phyloP scores from a whole-genome alignment of 92 coral and sea anemone genomes.

The Epizoanthus fatuus region DNA sequence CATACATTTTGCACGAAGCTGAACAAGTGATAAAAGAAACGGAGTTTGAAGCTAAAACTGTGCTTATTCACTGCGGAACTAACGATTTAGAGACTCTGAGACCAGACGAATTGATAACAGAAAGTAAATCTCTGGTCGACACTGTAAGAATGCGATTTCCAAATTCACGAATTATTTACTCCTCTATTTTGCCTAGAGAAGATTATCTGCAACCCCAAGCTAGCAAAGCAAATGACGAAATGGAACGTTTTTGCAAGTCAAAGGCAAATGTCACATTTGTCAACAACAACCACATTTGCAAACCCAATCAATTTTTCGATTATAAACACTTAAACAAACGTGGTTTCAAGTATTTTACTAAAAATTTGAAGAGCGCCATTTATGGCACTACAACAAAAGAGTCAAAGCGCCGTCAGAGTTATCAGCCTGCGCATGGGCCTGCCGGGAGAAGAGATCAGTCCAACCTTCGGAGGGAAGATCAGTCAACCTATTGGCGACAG shows the following conservation, averaged over 20 bases:
- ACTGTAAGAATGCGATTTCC: slow-evolving; percentile 24
- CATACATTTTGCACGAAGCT: slow-evolving; percentile 19
- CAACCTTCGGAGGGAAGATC: no score
- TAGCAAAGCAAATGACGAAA: slow-evolving; percentile 16
- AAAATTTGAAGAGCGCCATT: slow-evolving; percentile 49
- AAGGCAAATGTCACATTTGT: slow-evolving; percentile 18
- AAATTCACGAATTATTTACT: slow-evolving; percentile 38
- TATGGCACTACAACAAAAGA: slow-evolving; percentile 35
- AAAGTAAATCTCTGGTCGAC: slow-evolving; percentile 11
- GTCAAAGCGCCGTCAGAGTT: slow-evolving; percentile 1
- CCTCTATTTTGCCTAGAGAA: slow-evolving; percentile 46
- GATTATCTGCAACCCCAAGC: slow-evolving; percentile 23
- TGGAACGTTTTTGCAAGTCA: slow-evolving; percentile 9
- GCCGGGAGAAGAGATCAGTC: no score
- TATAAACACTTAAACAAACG: slow-evolving; percentile 45
- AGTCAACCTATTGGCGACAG: no score
- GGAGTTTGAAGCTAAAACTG: neutral
- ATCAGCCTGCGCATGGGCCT: neutral
- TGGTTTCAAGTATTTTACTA: slow-evolving; percentile 51
- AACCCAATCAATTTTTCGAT: slow-evolving; percentile 32
- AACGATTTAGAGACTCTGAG: slow-evolving; percentile 38
- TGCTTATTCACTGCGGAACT: slow-evolving; percentile 62
- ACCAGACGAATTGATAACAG: slow-evolving; percentile 29
- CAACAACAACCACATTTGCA: slow-evolving; percentile 29
- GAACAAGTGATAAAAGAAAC: neutral